These are phyloP conservation scores for Perdita meconis DNA, from an alignment of 2,888 invertebrate species.

Conservation along the genomic window DNA sequence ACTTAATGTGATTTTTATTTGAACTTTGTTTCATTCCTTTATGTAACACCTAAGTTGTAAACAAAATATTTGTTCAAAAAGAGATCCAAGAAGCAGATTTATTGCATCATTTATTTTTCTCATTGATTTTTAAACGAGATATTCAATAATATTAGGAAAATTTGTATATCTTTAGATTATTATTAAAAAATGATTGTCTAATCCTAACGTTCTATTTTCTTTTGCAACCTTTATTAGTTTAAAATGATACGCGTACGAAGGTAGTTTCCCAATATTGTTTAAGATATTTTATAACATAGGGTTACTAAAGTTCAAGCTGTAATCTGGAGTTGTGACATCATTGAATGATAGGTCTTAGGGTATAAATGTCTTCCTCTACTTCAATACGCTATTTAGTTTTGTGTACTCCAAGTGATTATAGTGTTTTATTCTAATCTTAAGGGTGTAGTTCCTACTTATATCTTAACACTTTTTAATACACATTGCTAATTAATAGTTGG, in stretches of 20 bases:
- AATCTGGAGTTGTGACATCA: slow-evolving; percentile 79
- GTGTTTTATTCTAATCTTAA: slow-evolving; percentile 8
- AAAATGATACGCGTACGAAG: slow-evolving; percentile 27
- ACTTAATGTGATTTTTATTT: neutral
- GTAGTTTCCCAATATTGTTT: slow-evolving; percentile 66
- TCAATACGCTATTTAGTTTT: slow-evolving; percentile 67
- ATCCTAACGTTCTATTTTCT: neutral
- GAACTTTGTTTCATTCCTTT: neutral
- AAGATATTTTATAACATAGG: slow-evolving; percentile 66
- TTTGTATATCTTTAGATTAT: neutral
- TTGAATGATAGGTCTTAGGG: slow-evolving; percentile 68
- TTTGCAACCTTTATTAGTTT: neutral
- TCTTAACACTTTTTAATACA: neutral
- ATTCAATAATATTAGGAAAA: neutral
- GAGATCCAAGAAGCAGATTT: slow-evolving; percentile 19
- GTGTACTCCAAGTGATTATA: slow-evolving; percentile 20
- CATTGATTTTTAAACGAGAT: neutral
- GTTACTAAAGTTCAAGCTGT: slow-evolving; percentile 78
- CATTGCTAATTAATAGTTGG: neutral
- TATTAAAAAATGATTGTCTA: neutral
- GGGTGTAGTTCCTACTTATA: neutral
- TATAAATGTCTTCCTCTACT: slow-evolving; percentile 76
- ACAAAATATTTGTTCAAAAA: neutral
- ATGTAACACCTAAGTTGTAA: neutral
- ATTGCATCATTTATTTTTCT: neutral